Percentiles rank a stretch among this genome's conserved stretches.
phyloP scores from a whole-genome alignment of 2,888 invertebrate species.

The Gastracanthus pulcherrimus region DNA sequence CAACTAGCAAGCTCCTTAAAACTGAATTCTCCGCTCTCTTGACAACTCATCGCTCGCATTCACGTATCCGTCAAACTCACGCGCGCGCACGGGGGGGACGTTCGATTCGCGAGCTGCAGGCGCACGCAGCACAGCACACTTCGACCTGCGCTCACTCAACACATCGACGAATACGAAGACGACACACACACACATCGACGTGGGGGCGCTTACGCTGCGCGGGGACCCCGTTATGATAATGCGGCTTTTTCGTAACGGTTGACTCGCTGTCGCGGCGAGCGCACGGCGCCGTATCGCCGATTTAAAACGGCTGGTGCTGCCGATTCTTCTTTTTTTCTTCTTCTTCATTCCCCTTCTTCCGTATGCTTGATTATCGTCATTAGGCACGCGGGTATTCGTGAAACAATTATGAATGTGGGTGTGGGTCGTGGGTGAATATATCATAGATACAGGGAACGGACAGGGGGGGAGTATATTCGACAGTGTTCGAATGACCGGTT shows the following conservation, averaged over 20 bases:
- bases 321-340: conserved; percentile 21
- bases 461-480: not conserved
- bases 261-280: conserved; percentile 68
- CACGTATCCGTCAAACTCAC: too few species aligned
- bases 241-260: conserved; percentile 75
- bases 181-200: not conserved
- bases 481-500: not conserved
- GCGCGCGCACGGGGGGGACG: too few species aligned
- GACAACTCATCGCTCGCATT: too few species aligned
- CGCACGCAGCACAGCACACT: not conserved
- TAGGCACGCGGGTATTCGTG: conserved; percentile 25
- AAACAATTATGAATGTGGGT: conserved; percentile 1
- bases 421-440: not conserved
- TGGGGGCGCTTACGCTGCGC: not conserved
- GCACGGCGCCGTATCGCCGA: conserved; percentile 67
- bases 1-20: too few species aligned
- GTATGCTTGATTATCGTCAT: conserved; percentile 37
- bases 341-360: not conserved
- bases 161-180: not conserved
- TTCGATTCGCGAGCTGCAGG: too few species aligned
- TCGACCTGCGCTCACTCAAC: not conserved
- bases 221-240: conserved; percentile 74
- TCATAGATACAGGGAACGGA: not conserved
- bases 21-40: too few species aligned
- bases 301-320: too few species aligned